phyloP scores from a whole-genome alignment of 1,140 invertebrate genomes.

The Sitobion miscanthi region DNA sequence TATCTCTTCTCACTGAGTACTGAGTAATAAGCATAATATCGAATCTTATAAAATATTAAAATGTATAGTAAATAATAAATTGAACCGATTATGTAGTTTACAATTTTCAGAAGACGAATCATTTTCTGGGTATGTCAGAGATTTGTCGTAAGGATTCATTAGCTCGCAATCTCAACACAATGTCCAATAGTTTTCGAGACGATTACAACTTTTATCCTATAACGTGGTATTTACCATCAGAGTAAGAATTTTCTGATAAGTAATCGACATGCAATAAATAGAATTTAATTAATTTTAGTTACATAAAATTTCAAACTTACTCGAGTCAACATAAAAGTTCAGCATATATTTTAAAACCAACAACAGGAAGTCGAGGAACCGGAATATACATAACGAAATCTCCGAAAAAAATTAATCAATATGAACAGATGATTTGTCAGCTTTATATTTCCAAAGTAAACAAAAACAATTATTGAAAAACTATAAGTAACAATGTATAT shows the following conservation, averaged over 20 bases:
- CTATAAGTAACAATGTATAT: neutral
- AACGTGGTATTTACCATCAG: conserved; percentile 92
- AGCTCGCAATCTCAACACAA: conserved; percentile 93
- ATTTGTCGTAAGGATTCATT: conserved; percentile 91
- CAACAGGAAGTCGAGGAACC: neutral
- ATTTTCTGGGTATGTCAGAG: conserved; percentile 95
- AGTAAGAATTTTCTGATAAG: conserved; percentile 66
- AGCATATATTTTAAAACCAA: conserved; percentile 38
- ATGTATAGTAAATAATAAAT: neutral
- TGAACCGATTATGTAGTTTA: conserved; percentile 79
- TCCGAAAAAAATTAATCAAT: neutral
- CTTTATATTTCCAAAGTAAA: conserved; percentile 29
- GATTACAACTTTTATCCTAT: conserved; percentile 92
- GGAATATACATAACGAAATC: conserved; percentile 22
- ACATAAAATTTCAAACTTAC: neutral
- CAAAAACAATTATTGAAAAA: neutral
- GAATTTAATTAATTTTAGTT: neutral
- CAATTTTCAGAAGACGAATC: conserved; percentile 81
- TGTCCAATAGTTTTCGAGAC: conserved; percentile 80
- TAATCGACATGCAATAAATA: neutral
- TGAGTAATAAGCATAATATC: neutral
- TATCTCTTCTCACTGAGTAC: neutral
- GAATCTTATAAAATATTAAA: neutral
- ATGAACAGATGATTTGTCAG: conserved; percentile 32
- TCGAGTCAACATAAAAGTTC: neutral